Evolutionary conservation across 2,797 vertebrate genomes (phyloP).

Genomic region (Morelia viridis): DNA sequence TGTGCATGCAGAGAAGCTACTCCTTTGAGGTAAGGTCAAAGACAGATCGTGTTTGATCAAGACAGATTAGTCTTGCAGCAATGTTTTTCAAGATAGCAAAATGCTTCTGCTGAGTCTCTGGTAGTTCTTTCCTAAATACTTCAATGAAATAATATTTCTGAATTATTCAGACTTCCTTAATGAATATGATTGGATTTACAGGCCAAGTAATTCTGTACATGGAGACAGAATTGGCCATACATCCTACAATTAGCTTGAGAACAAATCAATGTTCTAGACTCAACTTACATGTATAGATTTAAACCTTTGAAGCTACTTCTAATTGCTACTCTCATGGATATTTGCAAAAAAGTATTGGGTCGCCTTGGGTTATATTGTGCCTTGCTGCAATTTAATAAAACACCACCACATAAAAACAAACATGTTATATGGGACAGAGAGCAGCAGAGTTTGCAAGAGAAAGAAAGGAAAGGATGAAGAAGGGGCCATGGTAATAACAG

Average conservation of each 20-base stretch:
- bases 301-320: neutral
- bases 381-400: neutral
- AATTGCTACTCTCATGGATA: neutral
- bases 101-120: neutral
- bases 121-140: neutral
- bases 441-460: neutral
- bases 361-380: neutral
- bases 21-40: neutral
- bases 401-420: neutral
- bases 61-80: neutral
- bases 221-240: neutral
- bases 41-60: neutral
- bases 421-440: neutral
- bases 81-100: neutral
- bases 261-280: neutral
- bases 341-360: neutral
- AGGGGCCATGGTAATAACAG: neutral
- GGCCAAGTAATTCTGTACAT: neutral
- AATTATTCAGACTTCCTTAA: neutral
- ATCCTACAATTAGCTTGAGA: neutral
- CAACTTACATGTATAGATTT: neutral
- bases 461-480: neutral
- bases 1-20: neutral
- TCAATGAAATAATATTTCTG: neutral
- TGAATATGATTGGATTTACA: neutral